phyloP scores from a whole-genome alignment of 37 sponge, comb jelly and placozoan genomes.

The Beroe forskalii region DNA sequence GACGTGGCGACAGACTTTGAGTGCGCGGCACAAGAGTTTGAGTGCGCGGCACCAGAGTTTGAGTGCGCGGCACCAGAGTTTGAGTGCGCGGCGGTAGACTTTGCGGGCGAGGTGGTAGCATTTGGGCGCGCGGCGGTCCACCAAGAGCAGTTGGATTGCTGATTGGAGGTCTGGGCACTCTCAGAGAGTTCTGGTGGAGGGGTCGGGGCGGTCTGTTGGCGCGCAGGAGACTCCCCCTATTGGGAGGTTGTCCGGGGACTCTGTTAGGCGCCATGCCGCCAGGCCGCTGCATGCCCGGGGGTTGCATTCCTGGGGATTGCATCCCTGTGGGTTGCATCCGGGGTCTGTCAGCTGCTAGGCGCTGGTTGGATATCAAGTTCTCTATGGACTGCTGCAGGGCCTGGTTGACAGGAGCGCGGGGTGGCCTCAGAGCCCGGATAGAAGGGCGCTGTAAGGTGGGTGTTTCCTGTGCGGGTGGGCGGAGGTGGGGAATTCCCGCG shows the following conservation, averaged over 20 bases:
- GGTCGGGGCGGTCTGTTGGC: neutral
- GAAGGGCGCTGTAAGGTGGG: neutral
- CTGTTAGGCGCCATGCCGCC: neutral
- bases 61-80: neutral
- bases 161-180: neutral
- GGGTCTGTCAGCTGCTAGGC: slow-evolving; percentile 8
- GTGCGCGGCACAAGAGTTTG: neutral
- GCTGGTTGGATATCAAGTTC: neutral
- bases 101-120: neutral
- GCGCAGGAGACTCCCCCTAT: no score
- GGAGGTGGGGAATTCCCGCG: neutral
- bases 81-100: neutral
- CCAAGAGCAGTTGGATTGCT: neutral
- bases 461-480: slow-evolving; percentile 4
- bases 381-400: neutral
- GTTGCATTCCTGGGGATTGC: neutral
- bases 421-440: neutral
- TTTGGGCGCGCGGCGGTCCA: neutral
- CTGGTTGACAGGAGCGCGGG: neutral
- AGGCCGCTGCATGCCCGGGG: neutral
- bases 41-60: neutral
- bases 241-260: neutral
- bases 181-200: neutral
- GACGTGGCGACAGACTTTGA: neutral
- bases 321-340: neutral